Base-by-base conservation (phyloP, 2,888 invertebrate genomes). In the Drosophila trichaetosa region DNA sequence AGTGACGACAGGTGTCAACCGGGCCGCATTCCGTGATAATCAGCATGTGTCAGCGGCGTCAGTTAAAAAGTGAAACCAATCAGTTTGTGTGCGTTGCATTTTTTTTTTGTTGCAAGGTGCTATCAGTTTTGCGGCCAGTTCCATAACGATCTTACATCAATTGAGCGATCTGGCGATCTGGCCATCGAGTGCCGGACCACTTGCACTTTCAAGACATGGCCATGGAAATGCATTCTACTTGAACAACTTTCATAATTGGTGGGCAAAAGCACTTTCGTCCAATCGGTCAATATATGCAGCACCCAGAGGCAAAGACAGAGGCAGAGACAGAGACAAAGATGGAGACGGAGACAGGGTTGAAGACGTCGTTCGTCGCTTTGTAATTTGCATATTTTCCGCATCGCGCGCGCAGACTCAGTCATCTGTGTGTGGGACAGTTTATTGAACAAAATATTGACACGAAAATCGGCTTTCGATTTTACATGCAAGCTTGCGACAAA, bases 381-480 rank as follows among this genome's bases (percentile, higher is more conserved):
- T 77, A 87, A 89, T 87, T 87, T 87, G 83, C 87, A 87, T 87
- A 87, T 87, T 87, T 89, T 87, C 87, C 89, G 85, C 86, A 86
- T 85, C 70, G 79, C 67, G 58, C 79, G 79, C 67, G 58, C 79
- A 85, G 86, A 79, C 83, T 72, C 63, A 61, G 56, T 33, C 46
- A 42, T 11, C 31, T 48, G 38, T 38, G 27, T 53, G 53, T n/a
- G 56, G n/a, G 52, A 69, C 71, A 83, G 74, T 84, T 88, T 84
- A 84, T 87, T 81, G 74, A 83, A 87, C 87, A 84, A 82, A 87
- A 89, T 89, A 89, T 87, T 84, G 87, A 89, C 87, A 87, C 81
- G 87, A 87, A 89, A 87, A 87, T 87, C 87, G 87, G 87, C 89
- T 89, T 87, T 87, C 87, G 87, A 89, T 87, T 87, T 87, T 87